Conservation (phyloP, 2,888 invertebrate genomes). For the Lasius fuliginosus region DNA sequence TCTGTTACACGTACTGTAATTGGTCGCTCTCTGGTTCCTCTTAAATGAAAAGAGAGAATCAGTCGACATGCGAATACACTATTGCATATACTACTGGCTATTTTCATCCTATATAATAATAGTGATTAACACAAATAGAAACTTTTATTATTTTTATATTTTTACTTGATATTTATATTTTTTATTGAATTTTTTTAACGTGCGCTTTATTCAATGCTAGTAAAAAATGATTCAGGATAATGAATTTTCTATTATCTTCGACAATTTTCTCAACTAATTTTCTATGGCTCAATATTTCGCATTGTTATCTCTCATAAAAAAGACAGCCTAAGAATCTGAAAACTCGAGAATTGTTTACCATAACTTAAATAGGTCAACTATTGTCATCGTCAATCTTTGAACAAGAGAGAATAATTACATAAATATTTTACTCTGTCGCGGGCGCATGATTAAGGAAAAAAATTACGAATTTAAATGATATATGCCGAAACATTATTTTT, state of each 20-base stretch:
- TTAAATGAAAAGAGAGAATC: constrained; percentile 16
- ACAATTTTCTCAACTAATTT: not conserved
- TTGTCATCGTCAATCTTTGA: not conserved
- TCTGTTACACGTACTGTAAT: constrained; percentile 24
- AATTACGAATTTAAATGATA: not conserved
- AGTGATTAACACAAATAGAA: not conserved
- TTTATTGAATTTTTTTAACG: not conserved
- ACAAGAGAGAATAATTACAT: not conserved
- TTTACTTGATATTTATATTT: not conserved
- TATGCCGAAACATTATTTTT: not conserved
- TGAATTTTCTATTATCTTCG: not conserved
- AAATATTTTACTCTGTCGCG: not conserved
- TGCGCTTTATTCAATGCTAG: not conserved
- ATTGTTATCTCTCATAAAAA: not conserved
- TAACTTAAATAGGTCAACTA: not conserved
- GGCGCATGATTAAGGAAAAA: not conserved
- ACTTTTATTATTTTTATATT: not conserved
- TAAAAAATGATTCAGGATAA: not conserved
- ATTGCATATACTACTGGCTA: constrained; percentile 46
- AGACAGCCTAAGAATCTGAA: not conserved
- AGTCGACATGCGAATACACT: constrained; percentile 13
- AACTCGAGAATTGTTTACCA: not conserved
- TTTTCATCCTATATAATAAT: not conserved
- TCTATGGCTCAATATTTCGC: not conserved
- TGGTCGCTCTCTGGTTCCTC: constrained; percentile 28